Evolutionary conservation across 2,888 invertebrate species (phyloP).

Genomic region (Tipula confusa): DNA sequence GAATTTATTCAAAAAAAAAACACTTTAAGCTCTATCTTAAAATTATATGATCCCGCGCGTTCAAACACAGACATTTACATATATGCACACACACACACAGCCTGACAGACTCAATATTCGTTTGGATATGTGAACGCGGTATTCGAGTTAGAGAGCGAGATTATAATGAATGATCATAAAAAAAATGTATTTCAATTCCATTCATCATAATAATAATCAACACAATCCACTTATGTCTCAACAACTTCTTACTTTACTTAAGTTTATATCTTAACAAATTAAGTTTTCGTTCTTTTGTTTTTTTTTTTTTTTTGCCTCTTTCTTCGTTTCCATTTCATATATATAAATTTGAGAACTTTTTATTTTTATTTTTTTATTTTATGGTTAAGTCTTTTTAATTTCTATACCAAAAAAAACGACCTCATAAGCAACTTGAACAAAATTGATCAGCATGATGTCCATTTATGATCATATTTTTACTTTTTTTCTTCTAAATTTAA

Average conservation of each 20-base stretch:
- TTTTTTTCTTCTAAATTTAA: neutral
- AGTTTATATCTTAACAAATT: constrained; percentile 25
- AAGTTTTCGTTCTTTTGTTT: constrained; percentile 1
- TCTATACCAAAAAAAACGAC: neutral
- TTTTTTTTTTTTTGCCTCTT: neutral
- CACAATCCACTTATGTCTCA: constrained; percentile 25
- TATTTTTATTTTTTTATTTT: no score
- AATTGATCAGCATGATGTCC: constrained; percentile 20
- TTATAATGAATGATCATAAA: constrained; percentile 20
- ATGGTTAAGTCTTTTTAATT: neutral
- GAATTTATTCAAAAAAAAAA: neutral
- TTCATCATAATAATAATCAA: constrained; percentile 25
- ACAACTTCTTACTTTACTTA: constrained; percentile 25
- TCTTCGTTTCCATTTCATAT: neutral
- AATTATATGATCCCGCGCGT: neutral
- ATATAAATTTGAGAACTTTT: neutral
- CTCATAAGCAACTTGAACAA: neutral
- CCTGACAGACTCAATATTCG: no score
- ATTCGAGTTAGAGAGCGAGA: constrained; percentile 4
- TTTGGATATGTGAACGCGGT: neutral
- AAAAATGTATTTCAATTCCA: neutral
- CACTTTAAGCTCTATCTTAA: neutral
- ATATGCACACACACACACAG: neutral
- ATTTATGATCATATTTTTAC: constrained; percentile 8
- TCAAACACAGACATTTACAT: neutral